Evolutionary conservation across 2,888 invertebrate genomes (phyloP), one percentile per base, ranked within the genome.

Genomic region (Tinea trinotella): DNA sequence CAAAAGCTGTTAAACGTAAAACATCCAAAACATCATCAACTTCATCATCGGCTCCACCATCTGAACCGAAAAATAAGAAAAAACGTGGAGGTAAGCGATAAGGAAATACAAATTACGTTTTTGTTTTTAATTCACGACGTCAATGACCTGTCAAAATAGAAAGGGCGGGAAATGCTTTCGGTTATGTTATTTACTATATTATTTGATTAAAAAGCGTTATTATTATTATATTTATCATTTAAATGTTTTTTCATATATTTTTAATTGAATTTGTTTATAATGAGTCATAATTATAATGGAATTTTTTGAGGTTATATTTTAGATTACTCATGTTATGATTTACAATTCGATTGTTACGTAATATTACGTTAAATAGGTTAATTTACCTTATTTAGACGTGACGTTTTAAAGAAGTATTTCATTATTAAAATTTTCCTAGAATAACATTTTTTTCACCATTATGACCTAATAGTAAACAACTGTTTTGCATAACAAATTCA

Each of bases 131-230:
- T 74, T 73, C 75, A 64, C 73, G 71, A 83, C 76, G 84, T 83
- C 84, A 84, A 77, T 83, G 84, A 83, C 82, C 84, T 84, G 82
- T 83, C 84, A 84, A 80, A 19, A 76, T 64, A 64, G 68, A 2
- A 67, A 67, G 83, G 84, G 84, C 85, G 85, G 84, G 84, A 85
- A 85, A 82, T 63, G 61, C 62, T 67, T 61, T 63, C 53, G 36
- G n/a, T 49, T n/a, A n/a, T 20, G 15, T 6, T 48, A 50, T 20
- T 24, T 50, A 10, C 3, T 24, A 10, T 19, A 24, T 40, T 13
- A 4, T 13, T 40, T 4, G 6, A 40, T 40, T 40, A 40, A 13
- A 40, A 3, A 35, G 15, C 13, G 7, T 15, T 13, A 2, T 15
- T 40, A 13, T 4, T 12, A 15, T 13, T 15, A 12, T 2, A 40